Percentiles rank a stretch among this genome's conserved stretches.
Evolutionary conservation across 1,140 invertebrate species (phyloP).

Genomic region (Thaumatotibia leucotreta): DNA sequence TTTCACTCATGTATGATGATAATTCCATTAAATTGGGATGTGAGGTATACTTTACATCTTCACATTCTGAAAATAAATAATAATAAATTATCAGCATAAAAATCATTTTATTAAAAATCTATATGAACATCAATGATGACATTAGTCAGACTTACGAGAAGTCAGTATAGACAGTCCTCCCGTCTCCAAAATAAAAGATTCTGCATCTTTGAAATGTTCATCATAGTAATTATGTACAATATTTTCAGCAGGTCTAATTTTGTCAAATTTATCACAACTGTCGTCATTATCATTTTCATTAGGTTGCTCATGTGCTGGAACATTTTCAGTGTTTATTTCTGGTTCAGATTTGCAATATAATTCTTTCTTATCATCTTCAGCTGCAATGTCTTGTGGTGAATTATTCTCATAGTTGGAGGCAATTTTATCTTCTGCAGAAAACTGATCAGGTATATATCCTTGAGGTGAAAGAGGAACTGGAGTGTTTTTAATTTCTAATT

Average conservation of each 20-base stretch:
- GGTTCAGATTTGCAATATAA: slow-evolving; percentile 43
- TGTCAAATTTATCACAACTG: slow-evolving; percentile 40
- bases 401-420: slow-evolving; percentile 20
- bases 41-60: slow-evolving; percentile 58
- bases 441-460: slow-evolving; percentile 29
- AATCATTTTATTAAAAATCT: not conserved
- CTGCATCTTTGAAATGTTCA: slow-evolving; percentile 74
- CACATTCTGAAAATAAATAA: slow-evolving; percentile 46
- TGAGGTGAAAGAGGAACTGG: slow-evolving; percentile 28
- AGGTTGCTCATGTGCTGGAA: slow-evolving; percentile 23
- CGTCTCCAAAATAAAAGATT: slow-evolving; percentile 73
- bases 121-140: slow-evolving; percentile 7
- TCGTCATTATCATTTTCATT: slow-evolving; percentile 32
- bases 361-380: slow-evolving; percentile 24
- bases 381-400: slow-evolving; percentile 22
- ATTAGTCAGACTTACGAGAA: slow-evolving; percentile 43
- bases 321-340: slow-evolving; percentile 32
- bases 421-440: slow-evolving; percentile 26
- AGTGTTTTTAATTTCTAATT: slow-evolving; percentile 32
- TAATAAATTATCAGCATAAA: not conserved
- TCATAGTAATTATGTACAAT: slow-evolving; percentile 63
- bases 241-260: slow-evolving; percentile 42
- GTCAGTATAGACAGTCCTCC: slow-evolving; percentile 56
- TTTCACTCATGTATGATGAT: slow-evolving; percentile 69
- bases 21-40: slow-evolving; percentile 68